Evolutionary conservation across 2,888 invertebrate species (phyloP).

Genomic region (Corythucha ciliata): DNA sequence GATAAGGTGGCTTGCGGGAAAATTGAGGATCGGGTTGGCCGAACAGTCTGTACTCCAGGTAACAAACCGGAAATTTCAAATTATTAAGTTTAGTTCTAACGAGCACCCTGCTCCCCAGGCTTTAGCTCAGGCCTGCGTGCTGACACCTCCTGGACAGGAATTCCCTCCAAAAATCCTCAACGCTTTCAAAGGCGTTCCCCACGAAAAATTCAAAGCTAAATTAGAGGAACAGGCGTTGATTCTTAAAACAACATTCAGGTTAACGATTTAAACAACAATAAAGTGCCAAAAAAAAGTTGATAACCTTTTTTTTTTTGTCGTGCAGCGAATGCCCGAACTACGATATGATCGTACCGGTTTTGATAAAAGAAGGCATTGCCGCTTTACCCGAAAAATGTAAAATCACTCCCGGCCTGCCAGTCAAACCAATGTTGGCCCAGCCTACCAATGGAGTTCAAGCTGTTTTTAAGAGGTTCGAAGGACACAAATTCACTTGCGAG

Average conservation of each 20-base stretch:
- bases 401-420: constrained; percentile 81
- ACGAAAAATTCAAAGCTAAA: constrained; percentile 62
- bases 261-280: constrained; percentile 32
- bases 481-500: constrained; percentile 88
- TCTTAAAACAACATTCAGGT: constrained; percentile 90
- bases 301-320: constrained; percentile 28
- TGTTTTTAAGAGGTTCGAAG: constrained; percentile 74
- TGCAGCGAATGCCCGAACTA: constrained; percentile 91
- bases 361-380: constrained; percentile 65
- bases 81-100: not conserved
- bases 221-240: constrained; percentile 64
- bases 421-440: constrained; percentile 98
- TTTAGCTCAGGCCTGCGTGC: constrained; percentile 72
- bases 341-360: constrained; percentile 66
- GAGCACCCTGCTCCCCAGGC: constrained; percentile 50
- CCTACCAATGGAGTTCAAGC: constrained; percentile 91
- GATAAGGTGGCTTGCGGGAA: constrained; percentile 83
- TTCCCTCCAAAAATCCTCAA: constrained; percentile 55
- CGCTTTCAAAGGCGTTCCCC: constrained; percentile 51
- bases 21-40: constrained; percentile 90
- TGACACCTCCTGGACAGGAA: constrained; percentile 63
- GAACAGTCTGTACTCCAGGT: constrained; percentile 82
- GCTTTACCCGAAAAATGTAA: constrained; percentile 70
- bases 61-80: constrained; percentile 18
- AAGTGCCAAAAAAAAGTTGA: not conserved